A percentile compares a stretch with the other conserved stretches of the same genome.
Evolutionary conservation across 2,888 invertebrate species (phyloP).

Genomic region (Mesorhabditis belari): DNA sequence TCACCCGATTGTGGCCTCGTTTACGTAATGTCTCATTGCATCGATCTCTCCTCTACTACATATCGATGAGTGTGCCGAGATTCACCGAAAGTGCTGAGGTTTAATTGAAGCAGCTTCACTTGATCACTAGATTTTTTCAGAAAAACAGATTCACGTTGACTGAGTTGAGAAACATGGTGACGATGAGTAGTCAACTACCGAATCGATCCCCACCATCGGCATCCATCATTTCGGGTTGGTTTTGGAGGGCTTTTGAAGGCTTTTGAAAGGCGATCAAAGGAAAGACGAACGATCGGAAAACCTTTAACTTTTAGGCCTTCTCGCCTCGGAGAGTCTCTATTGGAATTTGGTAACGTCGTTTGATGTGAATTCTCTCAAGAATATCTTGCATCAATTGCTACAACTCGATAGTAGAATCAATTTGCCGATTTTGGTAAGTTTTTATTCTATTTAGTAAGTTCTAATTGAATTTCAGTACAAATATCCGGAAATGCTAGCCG

Average conservation of each 20-base stretch:
- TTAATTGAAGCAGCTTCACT: too few species aligned
- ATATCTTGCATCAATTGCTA: too few species aligned
- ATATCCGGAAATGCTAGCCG: constrained; percentile 10
- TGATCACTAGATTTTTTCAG: too few species aligned
- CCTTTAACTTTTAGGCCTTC: constrained; percentile 10
- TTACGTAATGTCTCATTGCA: neutral
- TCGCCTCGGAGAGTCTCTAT: constrained; percentile 9
- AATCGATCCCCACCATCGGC: constrained; percentile 2
- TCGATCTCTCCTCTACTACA: neutral
- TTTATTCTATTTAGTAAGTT: neutral
- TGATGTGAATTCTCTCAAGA: constrained; percentile 1
- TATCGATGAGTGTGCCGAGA: neutral
- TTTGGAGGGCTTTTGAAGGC: neutral
- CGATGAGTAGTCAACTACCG: constrained; percentile 1
- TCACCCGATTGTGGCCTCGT: neutral
- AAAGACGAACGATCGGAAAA: too few species aligned
- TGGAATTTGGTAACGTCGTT: constrained; percentile 26
- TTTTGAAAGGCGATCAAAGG: too few species aligned
- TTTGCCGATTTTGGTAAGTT: too few species aligned
- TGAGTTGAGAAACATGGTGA: constrained; percentile 1
- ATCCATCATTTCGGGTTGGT: constrained; percentile 12
- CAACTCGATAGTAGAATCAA: too few species aligned
- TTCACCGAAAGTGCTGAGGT: neutral
- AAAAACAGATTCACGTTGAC: too few species aligned
- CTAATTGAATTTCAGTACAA: constrained; percentile 5